Percentiles rank a stretch among this genome's conserved stretches.
Conservation (phyloP, 1,140 invertebrate genomes). For the Diabrotica undecimpunctata region DNA sequence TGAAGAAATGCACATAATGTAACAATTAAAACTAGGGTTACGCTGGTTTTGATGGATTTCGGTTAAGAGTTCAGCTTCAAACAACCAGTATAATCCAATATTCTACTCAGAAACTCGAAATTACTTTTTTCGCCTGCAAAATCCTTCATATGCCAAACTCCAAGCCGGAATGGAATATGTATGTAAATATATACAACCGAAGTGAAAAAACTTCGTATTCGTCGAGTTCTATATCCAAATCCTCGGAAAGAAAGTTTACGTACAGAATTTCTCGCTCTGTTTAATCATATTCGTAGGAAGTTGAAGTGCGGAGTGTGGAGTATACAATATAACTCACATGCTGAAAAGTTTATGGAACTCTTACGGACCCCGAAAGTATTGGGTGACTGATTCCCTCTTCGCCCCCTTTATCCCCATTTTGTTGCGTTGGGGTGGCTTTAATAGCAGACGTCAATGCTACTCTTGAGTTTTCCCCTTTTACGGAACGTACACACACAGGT, state of each 20-base stretch:
- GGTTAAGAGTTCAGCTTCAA: neutral
- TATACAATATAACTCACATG: constrained; percentile 3
- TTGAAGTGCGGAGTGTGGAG: constrained; percentile 1
- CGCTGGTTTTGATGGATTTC: too few relatives aligned
- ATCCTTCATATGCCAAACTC: neutral
- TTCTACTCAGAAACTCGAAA: neutral
- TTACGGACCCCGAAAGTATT: constrained; percentile 1
- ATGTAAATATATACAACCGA: constrained; percentile 4
- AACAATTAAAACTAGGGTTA: too few relatives aligned
- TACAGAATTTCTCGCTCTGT: neutral
- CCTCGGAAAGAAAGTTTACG: constrained; percentile 1
- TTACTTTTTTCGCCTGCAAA: neutral
- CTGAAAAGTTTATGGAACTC: neutral
- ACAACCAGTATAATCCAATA: neutral
- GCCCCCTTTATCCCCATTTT: constrained; percentile 1
- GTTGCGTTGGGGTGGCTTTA: neutral
- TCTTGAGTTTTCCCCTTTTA: constrained; percentile 2
- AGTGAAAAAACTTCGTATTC: constrained; percentile 4
- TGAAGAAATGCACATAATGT: too few relatives aligned
- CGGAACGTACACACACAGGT: constrained; percentile 1
- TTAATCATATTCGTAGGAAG: neutral
- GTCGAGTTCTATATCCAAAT: neutral
- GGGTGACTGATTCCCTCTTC: neutral
- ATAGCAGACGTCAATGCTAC: constrained; percentile 1
- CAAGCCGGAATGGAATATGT: neutral